Conservation (phyloP, 1,140 invertebrate species). For the Hylyphantes graminicola region DNA sequence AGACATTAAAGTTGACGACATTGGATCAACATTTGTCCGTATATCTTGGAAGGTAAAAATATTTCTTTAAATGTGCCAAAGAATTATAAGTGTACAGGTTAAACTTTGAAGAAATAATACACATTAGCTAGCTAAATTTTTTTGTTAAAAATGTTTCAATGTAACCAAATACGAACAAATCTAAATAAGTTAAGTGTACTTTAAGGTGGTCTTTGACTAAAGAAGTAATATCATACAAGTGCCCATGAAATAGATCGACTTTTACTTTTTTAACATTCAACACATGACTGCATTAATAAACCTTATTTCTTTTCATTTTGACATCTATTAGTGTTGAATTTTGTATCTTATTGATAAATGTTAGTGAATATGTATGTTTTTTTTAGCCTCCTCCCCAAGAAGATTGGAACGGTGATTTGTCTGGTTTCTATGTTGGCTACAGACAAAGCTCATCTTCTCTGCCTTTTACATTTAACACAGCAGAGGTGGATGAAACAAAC, state of each 20-base stretch:
- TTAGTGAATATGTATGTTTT: neutral
- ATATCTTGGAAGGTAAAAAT: constrained; percentile 84
- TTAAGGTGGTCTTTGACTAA: too few relatives aligned
- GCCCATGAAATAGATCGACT: too few relatives aligned
- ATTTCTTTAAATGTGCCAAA: neutral
- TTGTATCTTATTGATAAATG: neutral
- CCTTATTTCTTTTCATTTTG: too few relatives aligned
- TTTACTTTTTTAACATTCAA: too few relatives aligned
- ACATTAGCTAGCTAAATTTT: too few relatives aligned
- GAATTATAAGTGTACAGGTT: too few relatives aligned
- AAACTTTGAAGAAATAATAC: too few relatives aligned
- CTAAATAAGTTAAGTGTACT: neutral
- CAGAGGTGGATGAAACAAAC: constrained; percentile 4
- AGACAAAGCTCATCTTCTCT: constrained; percentile 74
- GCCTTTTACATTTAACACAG: constrained; percentile 38
- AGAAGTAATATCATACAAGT: too few relatives aligned
- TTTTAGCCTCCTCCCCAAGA: constrained; percentile 78
- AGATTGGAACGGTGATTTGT: constrained; percentile 92
- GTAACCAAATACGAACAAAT: too few relatives aligned
- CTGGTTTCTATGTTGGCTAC: constrained; percentile 84
- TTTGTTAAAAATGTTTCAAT: too few relatives aligned
- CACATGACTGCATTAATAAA: too few relatives aligned
- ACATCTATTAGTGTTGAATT: neutral
- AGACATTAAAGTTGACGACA: constrained; percentile 83
- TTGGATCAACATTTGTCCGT: constrained; percentile 88